Percentiles rank a stretch among this genome's conserved stretches.
Evolutionary conservation across 2,888 invertebrate genomes (phyloP).

Genomic region (Acleris cristana): DNA sequence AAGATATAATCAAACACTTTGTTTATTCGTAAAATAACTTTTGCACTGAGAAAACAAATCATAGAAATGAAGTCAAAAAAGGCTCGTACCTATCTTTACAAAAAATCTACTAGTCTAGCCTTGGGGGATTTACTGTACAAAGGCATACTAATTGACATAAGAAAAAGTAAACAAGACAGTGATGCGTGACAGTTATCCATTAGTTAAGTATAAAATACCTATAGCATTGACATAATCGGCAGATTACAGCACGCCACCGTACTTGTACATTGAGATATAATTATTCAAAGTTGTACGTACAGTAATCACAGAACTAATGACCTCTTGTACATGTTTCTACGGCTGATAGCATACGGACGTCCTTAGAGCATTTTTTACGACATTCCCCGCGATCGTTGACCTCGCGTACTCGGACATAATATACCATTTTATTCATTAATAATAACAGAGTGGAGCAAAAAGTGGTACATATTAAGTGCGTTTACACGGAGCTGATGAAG

Average conservation of each 20-base stretch:
- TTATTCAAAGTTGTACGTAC: conserved; percentile 44
- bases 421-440: conserved; percentile 74
- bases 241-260: conserved; percentile 12
- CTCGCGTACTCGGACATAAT: conserved; percentile 71
- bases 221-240: neutral
- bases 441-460: conserved; percentile 73
- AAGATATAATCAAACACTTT: neutral
- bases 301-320: conserved; percentile 64
- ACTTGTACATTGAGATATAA: conserved; percentile 27
- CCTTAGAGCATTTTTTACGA: conserved; percentile 78
- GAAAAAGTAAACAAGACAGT: conserved; percentile 15
- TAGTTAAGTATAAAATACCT: conserved; percentile 19
- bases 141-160: conserved; percentile 17
- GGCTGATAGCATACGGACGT: conserved; percentile 69
- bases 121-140: conserved; percentile 10
- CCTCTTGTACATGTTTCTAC: conserved; percentile 56
- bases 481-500: conserved; percentile 52
- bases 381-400: conserved; percentile 76
- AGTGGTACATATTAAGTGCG: conserved; percentile 71
- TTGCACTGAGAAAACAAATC: too few species aligned
- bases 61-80: too few species aligned
- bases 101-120: neutral
- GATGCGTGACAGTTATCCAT: conserved; percentile 15
- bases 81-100: neutral
- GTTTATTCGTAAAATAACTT: neutral